Conservation (phyloP, 1,140 invertebrate species). For the Liolophura sinensis region DNA sequence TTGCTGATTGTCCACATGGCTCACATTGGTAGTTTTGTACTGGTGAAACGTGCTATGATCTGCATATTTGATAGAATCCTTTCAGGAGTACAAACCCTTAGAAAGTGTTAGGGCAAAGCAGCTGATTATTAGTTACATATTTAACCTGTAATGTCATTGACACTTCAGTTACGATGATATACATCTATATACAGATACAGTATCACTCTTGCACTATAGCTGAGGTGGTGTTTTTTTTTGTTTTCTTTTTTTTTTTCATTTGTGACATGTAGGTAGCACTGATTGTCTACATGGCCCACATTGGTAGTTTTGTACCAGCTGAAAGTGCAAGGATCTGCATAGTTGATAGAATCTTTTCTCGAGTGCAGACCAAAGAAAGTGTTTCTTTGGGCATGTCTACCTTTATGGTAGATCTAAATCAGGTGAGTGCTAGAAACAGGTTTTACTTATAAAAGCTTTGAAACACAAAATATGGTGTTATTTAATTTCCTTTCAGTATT, state of each 20-base stretch:
- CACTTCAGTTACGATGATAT: background rate
- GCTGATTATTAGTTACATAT: no score
- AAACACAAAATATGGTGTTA: no score
- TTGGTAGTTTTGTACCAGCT: constrained; percentile 88
- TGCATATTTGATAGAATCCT: constrained; percentile 75
- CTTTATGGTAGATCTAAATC: constrained; percentile 82
- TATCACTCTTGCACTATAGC: constrained; percentile 6
- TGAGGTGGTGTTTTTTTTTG: no score
- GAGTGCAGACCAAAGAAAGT: constrained; percentile 73
- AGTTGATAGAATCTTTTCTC: constrained; percentile 74
- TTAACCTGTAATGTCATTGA: no score
- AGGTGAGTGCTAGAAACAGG: constrained; percentile 69
- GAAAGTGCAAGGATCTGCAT: constrained; percentile 71
- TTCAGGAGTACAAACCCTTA: constrained; percentile 70
- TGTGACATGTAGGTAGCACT: constrained; percentile 65
- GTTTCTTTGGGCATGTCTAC: constrained; percentile 80
- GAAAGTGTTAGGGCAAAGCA: no score
- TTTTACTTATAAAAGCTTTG: no score
- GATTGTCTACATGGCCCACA: constrained; percentile 81
- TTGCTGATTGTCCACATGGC: constrained; percentile 68
- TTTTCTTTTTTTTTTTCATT: background rate
- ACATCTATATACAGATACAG: background rate
- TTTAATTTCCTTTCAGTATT: no score
- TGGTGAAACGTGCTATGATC: constrained; percentile 74
- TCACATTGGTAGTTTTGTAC: constrained; percentile 87